Conservation (phyloP, 2,797 vertebrate species). For the Perodicticus potto region DNA sequence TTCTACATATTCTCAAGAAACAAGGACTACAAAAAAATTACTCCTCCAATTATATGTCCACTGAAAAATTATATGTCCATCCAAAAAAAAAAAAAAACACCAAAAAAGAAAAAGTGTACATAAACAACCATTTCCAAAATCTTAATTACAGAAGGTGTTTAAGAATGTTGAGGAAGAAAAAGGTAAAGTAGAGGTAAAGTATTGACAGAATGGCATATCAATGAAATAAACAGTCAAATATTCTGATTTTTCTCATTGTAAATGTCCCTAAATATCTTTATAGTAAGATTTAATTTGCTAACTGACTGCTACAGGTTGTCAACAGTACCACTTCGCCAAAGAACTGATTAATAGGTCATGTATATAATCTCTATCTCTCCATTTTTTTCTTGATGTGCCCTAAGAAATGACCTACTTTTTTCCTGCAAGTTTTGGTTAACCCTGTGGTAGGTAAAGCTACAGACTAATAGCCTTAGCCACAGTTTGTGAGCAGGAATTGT, state of each 20-base stretch:
- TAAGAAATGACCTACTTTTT: slow-evolving; percentile 38
- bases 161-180: slow-evolving; percentile 36
- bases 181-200: not conserved
- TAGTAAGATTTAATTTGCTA: slow-evolving; percentile 25
- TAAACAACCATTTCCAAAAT: slow-evolving; percentile 35
- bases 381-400: slow-evolving; percentile 1
- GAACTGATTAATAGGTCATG: not conserved
- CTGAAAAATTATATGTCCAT: too few species aligned
- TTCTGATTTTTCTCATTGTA: not conserved
- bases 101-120: not conserved
- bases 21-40: slow-evolving; percentile 27
- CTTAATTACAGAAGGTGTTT: slow-evolving; percentile 36
- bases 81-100: not conserved
- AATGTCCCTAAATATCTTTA: slow-evolving; percentile 37
- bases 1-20: slow-evolving; percentile 28
- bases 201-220: not conserved
- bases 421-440: slow-evolving; percentile 52
- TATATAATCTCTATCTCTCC: slow-evolving; percentile 17
- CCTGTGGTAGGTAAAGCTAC: not conserved
- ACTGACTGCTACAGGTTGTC: not conserved
- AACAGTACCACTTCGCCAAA: not conserved
- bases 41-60: not conserved
- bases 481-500: not conserved
- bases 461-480: not conserved
- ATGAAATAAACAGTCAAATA: not conserved